Conservation (phyloP, 2,888 invertebrate species). For the Sinelater perroti region DNA sequence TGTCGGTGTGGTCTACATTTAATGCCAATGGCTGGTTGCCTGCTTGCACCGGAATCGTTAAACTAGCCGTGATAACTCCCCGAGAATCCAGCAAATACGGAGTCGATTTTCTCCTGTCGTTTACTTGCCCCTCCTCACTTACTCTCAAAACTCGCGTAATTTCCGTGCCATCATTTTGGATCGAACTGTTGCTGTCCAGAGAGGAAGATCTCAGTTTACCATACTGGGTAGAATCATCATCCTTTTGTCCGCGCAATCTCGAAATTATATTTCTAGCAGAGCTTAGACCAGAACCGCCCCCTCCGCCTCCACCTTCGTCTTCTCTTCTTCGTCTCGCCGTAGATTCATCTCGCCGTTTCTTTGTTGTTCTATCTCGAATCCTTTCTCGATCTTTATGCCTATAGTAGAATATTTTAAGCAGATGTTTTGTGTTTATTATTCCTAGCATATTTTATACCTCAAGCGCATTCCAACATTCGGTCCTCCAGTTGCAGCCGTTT, state of each 20-base stretch:
- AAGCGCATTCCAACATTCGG: conserved; percentile 64
- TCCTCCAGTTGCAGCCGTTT: conserved; percentile 74
- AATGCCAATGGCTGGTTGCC: conserved; percentile 57
- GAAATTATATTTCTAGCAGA: conserved; percentile 66
- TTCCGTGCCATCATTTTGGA: conserved; percentile 66
- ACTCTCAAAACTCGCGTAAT: conserved; percentile 55
- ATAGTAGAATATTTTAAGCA: too few species aligned
- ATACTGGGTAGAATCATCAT: conserved; percentile 50
- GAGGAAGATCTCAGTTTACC: conserved; percentile 57
- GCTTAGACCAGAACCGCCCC: conserved; percentile 54
- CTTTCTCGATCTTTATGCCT: conserved; percentile 58
- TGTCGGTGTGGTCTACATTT: conserved; percentile 69
- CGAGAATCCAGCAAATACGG: conserved; percentile 66
- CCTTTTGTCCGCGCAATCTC: conserved; percentile 58
- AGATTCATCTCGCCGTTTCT: conserved; percentile 65
- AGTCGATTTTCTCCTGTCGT: conserved; percentile 67
- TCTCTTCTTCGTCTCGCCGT: conserved; percentile 54
- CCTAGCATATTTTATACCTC: too few species aligned
- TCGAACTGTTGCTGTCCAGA: conserved; percentile 59
- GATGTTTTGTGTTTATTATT: neutral
- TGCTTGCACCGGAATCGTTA: conserved; percentile 73
- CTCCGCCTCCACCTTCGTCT: conserved; percentile 56
- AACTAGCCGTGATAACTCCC: conserved; percentile 80
- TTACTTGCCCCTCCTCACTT: conserved; percentile 45
- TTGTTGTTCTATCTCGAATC: conserved; percentile 57